Evolutionary conservation across 2,888 invertebrate genomes (phyloP).

Genomic region (Merodon equestris): DNA sequence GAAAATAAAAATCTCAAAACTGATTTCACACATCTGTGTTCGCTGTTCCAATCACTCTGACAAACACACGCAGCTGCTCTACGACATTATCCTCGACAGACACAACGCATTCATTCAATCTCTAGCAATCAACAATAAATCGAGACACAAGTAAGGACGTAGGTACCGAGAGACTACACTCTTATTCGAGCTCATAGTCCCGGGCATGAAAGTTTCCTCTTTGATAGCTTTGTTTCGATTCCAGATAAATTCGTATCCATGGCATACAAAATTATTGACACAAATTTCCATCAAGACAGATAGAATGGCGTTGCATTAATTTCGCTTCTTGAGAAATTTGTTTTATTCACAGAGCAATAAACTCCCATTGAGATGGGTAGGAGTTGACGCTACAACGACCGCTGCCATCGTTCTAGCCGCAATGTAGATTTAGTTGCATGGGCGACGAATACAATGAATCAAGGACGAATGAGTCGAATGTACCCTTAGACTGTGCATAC

Average conservation of each 20-base stretch:
- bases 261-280: conserved; percentile 46
- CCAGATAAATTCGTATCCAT: conserved; percentile 30
- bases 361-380: conserved; percentile 10
- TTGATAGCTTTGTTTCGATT: conserved; percentile 8
- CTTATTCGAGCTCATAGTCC: not conserved
- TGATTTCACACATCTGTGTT: too few relatives aligned
- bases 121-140: conserved; percentile 22
- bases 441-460: conserved; percentile 40
- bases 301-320: conserved; percentile 46
- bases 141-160: not conserved
- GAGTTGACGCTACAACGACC: not conserved
- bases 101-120: conserved; percentile 7
- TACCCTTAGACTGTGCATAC: too few relatives aligned
- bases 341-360: conserved; percentile 43
- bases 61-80: too few relatives aligned
- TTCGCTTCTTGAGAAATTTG: conserved; percentile 42
- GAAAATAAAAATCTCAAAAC: too few relatives aligned
- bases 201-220: not conserved
- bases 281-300: conserved; percentile 44
- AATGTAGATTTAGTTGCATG: conserved; percentile 21
- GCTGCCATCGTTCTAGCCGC: not conserved
- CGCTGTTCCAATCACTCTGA: too few relatives aligned
- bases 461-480: too few relatives aligned
- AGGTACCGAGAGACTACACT: not conserved
- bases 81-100: too few relatives aligned